A percentile compares a stretch with the other conserved stretches of the same genome.
Evolutionary conservation across 2,113 vertebrate species (phyloP).

Genomic region (Melanerpes aurifrons): DNA sequence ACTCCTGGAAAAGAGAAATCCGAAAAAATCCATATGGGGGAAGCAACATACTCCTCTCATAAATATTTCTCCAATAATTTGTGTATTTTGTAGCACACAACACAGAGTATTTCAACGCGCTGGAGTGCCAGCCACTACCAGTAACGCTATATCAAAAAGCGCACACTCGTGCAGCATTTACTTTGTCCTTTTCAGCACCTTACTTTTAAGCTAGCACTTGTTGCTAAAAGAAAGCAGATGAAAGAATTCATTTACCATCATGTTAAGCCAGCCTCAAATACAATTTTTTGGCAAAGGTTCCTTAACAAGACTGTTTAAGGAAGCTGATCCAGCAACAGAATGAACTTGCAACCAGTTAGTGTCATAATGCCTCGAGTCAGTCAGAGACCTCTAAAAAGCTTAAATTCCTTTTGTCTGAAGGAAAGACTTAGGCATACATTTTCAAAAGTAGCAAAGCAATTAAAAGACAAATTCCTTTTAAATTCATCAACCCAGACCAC

Average conservation of each 20-base stretch:
- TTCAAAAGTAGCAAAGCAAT: constrained; percentile 26
- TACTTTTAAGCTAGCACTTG: constrained; percentile 26
- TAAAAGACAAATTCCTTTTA: background rate
- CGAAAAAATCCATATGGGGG: background rate
- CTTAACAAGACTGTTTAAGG: background rate
- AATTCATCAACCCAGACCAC: background rate
- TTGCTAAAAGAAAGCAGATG: constrained; percentile 25
- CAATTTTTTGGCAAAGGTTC: background rate
- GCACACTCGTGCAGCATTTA: background rate
- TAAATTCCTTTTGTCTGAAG: constrained; percentile 21
- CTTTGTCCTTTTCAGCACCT: constrained; percentile 9
- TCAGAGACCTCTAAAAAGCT: constrained; percentile 5
- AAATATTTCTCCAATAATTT: background rate
- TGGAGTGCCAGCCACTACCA: background rate
- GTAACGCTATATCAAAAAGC: background rate
- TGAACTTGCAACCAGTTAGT: constrained; percentile 30
- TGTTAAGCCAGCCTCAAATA: background rate
- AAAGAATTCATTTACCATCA: constrained; percentile 34
- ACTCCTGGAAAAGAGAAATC: background rate
- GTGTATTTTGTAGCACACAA: background rate
- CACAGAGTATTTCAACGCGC: background rate
- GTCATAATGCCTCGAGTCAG: background rate
- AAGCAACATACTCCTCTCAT: background rate
- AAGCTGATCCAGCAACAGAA: constrained; percentile 33
- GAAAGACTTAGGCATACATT: background rate